Conservation (phyloP, 2,888 invertebrate genomes). For the Synergus itoensis region DNA sequence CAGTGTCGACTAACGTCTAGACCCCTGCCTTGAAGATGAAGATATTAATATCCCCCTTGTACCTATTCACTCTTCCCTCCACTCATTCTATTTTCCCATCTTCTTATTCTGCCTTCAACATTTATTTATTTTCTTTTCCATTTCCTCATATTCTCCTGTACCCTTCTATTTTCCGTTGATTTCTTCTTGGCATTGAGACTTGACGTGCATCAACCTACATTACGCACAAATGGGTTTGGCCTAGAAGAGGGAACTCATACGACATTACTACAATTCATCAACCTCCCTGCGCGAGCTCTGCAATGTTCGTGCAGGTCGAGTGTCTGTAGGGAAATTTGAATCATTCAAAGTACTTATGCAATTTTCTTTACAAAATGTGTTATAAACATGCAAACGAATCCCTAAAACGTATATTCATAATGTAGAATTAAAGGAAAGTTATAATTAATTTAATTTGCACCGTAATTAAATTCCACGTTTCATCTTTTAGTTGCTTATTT, state of each 20-base stretch:
- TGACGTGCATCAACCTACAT: constrained; percentile 20
- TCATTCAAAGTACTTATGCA: neutral
- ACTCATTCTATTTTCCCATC: constrained; percentile 33
- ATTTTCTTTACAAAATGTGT: neutral
- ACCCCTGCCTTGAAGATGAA: constrained; percentile 52
- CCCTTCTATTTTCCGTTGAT: neutral
- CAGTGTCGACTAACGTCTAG: constrained; percentile 44
- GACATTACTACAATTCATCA: neutral
- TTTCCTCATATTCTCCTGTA: constrained; percentile 6
- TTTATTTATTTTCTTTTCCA: neutral
- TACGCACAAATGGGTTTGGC: constrained; percentile 9
- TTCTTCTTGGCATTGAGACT: constrained; percentile 4
- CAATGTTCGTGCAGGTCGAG: neutral
- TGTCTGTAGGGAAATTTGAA: neutral
- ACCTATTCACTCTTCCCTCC: constrained; percentile 29
- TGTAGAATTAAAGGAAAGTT: neutral
- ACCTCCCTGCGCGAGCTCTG: neutral
- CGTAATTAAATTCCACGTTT: neutral
- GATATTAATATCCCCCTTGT: constrained; percentile 56
- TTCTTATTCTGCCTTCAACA: neutral
- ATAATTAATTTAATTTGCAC: neutral
- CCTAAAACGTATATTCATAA: neutral
- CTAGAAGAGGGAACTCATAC: neutral
- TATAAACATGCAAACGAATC: neutral
- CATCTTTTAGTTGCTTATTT: neutral